Conservation (phyloP, 2,888 invertebrate species). For the Eupsilia transversa region DNA sequence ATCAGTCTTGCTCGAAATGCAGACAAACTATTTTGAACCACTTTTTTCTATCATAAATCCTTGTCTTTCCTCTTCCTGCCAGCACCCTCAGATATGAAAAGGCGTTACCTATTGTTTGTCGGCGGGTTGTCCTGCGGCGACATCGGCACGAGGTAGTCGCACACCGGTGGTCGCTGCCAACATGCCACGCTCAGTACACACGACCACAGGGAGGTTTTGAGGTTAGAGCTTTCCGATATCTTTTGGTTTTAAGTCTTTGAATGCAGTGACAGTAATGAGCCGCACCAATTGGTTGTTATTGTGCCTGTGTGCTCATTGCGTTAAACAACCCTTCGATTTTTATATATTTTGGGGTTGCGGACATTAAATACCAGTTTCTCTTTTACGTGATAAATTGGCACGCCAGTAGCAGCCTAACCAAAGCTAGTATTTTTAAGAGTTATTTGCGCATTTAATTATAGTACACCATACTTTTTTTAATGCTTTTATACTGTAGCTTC, state of each 20-base stretch:
- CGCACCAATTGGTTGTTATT: neutral
- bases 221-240: constrained; percentile 47
- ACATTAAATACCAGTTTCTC: neutral
- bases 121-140: constrained; percentile 83
- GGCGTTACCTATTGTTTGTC: constrained; percentile 84
- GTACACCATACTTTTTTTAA: neutral
- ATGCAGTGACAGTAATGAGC: neutral
- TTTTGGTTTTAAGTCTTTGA: constrained; percentile 28
- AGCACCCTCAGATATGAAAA: constrained; percentile 67
- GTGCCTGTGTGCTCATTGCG: neutral
- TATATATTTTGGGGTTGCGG: too few relatives aligned
- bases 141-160: constrained; percentile 90
- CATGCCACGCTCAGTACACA: constrained; percentile 86
- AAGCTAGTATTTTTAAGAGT: neutral
- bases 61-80: constrained; percentile 64
- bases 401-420: neutral
- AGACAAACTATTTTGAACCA: neutral
- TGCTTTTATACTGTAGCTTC: neutral
- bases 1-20: neutral
- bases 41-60: neutral
- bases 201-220: constrained; percentile 76
- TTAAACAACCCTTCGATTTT: neutral
- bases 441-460: neutral
- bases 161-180: constrained; percentile 87
- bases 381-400: neutral